Evolutionary conservation across 2,888 invertebrate genomes (phyloP).

Genomic region (Marronus borbonicus): DNA sequence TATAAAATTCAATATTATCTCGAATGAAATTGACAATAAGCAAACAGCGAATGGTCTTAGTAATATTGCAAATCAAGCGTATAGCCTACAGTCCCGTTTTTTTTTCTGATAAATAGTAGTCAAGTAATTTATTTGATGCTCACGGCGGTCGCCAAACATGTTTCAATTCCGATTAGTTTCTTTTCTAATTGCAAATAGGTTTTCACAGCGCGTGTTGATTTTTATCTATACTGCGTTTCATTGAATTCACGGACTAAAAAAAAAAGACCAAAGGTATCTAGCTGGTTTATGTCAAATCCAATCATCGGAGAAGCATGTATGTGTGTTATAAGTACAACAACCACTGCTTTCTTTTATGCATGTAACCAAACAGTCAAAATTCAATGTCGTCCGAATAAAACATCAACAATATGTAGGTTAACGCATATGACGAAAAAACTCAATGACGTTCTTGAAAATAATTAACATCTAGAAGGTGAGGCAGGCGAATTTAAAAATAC

Average conservation of each 20-base stretch:
- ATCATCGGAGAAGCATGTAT: neutral
- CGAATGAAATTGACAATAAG: no score
- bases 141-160: no score
- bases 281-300: neutral
- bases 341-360: constrained; percentile 1
- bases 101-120: no score
- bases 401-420: constrained; percentile 35
- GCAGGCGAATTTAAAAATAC: constrained; percentile 40
- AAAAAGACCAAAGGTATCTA: neutral
- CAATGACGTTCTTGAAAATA: constrained; percentile 46
- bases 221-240: no score
- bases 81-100: no score
- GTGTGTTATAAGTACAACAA: neutral
- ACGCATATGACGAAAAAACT: constrained; percentile 37
- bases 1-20: no score
- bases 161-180: no score
- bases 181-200: no score
- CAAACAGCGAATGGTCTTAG: no score
- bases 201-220: no score
- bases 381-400: constrained; percentile 35
- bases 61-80: no score
- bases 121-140: no score
- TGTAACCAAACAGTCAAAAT: constrained; percentile 32
- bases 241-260: neutral
- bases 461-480: constrained; percentile 39